A percentile compares a stretch with the other conserved stretches of the same genome.
Evolutionary conservation across 2,797 vertebrate species (phyloP).

Genomic region (Spondyliosoma cantharus): DNA sequence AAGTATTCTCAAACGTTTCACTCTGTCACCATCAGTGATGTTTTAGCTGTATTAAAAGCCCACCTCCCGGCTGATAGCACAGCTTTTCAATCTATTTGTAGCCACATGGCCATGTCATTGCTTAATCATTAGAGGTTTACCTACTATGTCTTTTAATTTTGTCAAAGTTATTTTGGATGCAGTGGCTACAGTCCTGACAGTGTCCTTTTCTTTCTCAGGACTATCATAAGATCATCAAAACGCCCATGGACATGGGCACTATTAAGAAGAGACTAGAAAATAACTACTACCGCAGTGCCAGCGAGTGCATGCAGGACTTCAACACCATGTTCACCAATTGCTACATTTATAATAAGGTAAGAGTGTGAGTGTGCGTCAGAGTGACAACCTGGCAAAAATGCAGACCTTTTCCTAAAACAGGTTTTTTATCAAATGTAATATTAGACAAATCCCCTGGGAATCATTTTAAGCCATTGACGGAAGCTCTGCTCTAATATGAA

Average conservation of each 20-base stretch:
- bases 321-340: slow-evolving; percentile 99
- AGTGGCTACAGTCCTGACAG: background rate
- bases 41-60: background rate
- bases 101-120: background rate
- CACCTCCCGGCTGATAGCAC: background rate
- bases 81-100: background rate
- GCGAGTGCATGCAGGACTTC: slow-evolving; percentile 97
- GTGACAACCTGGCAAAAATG: no score
- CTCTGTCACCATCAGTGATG: background rate
- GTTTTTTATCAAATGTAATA: no score
- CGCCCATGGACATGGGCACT: slow-evolving; percentile 96
- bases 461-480: background rate
- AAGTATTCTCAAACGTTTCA: no score
- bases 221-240: slow-evolving; percentile 97
- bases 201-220: slow-evolving; percentile 79
- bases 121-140: no score
- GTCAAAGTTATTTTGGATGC: background rate
- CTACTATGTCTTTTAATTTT: no score
- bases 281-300: slow-evolving; percentile 91
- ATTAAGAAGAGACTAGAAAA: slow-evolving; percentile 94
- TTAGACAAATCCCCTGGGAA: no score
- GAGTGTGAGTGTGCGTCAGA: background rate
- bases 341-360: slow-evolving; percentile 97
- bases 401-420: no score
- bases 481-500: background rate